Percentiles rank a stretch among this genome's conserved stretches.
Conservation (phyloP, 2,113 vertebrate species). For the Zosterops borbonicus region DNA sequence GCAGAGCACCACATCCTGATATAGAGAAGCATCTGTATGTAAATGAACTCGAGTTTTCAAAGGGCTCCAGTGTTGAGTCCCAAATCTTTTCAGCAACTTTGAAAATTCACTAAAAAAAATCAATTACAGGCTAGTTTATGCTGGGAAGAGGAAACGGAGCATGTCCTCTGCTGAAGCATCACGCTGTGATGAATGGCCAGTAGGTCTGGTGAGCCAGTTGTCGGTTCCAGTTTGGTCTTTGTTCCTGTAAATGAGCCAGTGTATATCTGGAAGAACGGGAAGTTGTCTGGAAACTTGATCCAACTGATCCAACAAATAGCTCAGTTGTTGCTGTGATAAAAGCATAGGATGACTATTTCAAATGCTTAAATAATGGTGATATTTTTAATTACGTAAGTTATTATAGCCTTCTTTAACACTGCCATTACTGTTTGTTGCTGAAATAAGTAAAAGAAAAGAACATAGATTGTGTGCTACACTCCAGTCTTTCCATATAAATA, state of each 20-base stretch:
- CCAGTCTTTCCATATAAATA: not conserved
- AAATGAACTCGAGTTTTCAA: constrained; percentile 1
- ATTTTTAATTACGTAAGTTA: not conserved
- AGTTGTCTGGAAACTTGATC: constrained; percentile 21
- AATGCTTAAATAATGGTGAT: not conserved
- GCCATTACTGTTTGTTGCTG: not conserved
- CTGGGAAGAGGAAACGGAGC: not conserved
- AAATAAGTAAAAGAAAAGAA: not conserved
- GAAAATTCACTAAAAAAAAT: constrained; percentile 8
- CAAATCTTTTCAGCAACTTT: not conserved
- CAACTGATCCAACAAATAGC: constrained; percentile 30
- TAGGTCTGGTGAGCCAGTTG: constrained; percentile 9
- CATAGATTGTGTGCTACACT: not conserved
- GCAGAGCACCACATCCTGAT: not conserved
- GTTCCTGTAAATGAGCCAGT: constrained; percentile 38
- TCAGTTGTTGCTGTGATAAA: not conserved
- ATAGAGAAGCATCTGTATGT: not conserved
- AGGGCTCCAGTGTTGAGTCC: not conserved
- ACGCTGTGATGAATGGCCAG: not conserved
- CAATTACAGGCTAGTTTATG: not conserved
- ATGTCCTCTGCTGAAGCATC: constrained; percentile 19
- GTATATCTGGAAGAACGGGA: constrained; percentile 14
- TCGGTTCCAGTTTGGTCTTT: not conserved
- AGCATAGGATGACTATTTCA: not conserved
- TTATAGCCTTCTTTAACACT: not conserved